A percentile compares a stretch with the other conserved stretches of the same genome.
phyloP scores from a whole-genome alignment of 2,888 invertebrate genomes.

The Branchellion lobata region DNA sequence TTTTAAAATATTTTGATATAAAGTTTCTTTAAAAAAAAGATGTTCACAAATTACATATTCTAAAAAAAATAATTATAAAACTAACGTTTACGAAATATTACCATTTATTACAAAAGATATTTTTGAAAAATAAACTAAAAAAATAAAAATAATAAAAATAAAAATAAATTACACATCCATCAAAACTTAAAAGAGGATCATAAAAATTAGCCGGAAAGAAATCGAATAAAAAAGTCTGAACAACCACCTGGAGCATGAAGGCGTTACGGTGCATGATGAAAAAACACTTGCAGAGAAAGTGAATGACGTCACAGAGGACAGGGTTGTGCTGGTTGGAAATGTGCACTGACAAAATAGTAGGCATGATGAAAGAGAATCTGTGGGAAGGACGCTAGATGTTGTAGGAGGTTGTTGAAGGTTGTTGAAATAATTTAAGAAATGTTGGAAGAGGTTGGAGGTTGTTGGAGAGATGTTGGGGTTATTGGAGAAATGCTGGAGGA shows the following conservation, averaged over 20 bases:
- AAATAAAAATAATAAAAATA: neutral
- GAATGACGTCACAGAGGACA: constrained; percentile 88
- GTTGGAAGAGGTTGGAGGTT: too few relatives aligned
- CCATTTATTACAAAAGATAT: too few relatives aligned
- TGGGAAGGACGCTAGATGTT: neutral
- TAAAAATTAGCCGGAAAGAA: too few relatives aligned
- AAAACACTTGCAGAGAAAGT: constrained; percentile 97
- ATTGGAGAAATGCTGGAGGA: too few relatives aligned
- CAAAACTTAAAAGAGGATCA: too few relatives aligned
- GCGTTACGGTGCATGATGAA: constrained; percentile 96
- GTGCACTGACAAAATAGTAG: constrained; percentile 91
- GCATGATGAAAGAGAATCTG: constrained; percentile 93
- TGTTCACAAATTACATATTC: neutral
- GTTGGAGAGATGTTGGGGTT: too few relatives aligned
- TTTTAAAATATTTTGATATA: too few relatives aligned
- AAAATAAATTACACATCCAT: neutral
- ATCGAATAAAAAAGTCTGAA: too few relatives aligned
- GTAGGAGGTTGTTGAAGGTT: too few relatives aligned
- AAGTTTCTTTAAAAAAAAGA: neutral
- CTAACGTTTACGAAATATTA: too few relatives aligned
- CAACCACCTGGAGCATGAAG: constrained; percentile 85
- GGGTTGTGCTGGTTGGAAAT: constrained; percentile 96
- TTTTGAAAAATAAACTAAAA: neutral
- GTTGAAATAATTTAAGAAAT: too few relatives aligned
- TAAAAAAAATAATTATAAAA: neutral